phyloP scores from a whole-genome alignment of 1,140 invertebrate genomes.

The Danaus plexippus region DNA sequence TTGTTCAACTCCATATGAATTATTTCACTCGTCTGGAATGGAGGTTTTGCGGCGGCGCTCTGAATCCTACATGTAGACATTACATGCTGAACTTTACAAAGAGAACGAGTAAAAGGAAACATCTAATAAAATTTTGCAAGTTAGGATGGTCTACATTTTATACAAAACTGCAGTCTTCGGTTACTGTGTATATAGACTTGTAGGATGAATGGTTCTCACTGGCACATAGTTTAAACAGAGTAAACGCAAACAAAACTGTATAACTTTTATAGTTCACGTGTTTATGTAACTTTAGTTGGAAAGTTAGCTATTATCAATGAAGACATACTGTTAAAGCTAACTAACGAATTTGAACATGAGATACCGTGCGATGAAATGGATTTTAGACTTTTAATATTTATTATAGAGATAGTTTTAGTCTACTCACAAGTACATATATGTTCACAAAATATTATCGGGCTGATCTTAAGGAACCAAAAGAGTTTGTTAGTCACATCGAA shows the following conservation, averaged over 20 bases:
- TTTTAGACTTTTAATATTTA: too few species aligned
- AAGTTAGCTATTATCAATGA: too few species aligned
- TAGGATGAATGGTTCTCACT: too few species aligned
- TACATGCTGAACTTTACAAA: slow-evolving; percentile 14
- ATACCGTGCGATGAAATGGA: too few species aligned
- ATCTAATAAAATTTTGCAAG: slow-evolving; percentile 13
- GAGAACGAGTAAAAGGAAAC: slow-evolving; percentile 9
- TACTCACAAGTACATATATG: too few species aligned
- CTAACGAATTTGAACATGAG: too few species aligned
- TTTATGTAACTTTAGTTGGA: background rate
- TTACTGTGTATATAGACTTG: too few species aligned
- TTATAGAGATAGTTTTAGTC: too few species aligned
- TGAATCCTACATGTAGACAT: slow-evolving; percentile 13
- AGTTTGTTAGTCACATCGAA: too few species aligned
- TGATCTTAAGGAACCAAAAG: too few species aligned
- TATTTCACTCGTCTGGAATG: slow-evolving; percentile 20
- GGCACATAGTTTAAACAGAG: too few species aligned
- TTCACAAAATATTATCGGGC: too few species aligned
- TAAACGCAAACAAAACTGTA: background rate
- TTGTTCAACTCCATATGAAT: slow-evolving; percentile 30
- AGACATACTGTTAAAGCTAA: slow-evolving; percentile 6
- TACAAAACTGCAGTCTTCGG: slow-evolving; percentile 2
- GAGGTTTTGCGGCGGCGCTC: slow-evolving; percentile 5
- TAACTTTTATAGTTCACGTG: slow-evolving; percentile 1
- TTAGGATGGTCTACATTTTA: slow-evolving; percentile 11